phyloP scores from a whole-genome alignment of 92 coral and sea anemone genomes.

The Muricea muricata region DNA sequence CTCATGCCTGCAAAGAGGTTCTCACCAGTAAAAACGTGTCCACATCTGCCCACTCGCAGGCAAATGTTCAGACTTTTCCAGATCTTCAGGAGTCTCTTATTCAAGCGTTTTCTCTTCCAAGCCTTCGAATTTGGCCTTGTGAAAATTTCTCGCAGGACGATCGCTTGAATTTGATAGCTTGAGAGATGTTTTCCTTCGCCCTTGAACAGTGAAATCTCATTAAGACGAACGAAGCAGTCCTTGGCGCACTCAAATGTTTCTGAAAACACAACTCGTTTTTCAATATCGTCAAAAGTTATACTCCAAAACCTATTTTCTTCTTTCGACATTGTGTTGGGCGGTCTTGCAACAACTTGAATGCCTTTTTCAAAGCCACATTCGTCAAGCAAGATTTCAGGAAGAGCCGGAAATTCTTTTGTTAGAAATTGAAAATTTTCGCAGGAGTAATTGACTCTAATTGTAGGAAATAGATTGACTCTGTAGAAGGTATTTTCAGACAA shows the following conservation, averaged over 20 bases:
- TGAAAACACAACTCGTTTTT: background rate
- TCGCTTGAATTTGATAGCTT: background rate
- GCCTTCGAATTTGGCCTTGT: slow-evolving; percentile 45
- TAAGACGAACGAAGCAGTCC: background rate
- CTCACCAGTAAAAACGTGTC: slow-evolving; percentile 11
- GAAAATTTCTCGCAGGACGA: slow-evolving; percentile 55
- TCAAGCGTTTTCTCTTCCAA: slow-evolving; percentile 50
- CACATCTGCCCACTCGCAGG: slow-evolving; percentile 16
- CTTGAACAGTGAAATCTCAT: background rate
- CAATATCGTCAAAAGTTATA: slow-evolving; percentile 6
- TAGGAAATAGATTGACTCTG: slow-evolving; percentile 3
- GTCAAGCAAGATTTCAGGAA: background rate
- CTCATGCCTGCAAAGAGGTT: background rate
- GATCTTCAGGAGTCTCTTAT: slow-evolving; percentile 51
- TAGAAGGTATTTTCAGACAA: background rate
- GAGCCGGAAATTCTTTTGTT: background rate
- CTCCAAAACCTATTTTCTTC: background rate
- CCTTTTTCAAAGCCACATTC: background rate
- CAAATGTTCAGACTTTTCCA: slow-evolving; percentile 49
- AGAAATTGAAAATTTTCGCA: slow-evolving; percentile 12
- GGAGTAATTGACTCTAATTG: slow-evolving; percentile 6
- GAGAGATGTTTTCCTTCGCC: background rate
- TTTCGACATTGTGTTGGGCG: background rate
- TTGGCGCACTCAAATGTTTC: background rate
- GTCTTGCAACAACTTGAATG: slow-evolving; percentile 18